These are phyloP conservation scores for Arge pagana DNA, from an alignment of 2,888 invertebrate genomes.

Conservation along the genomic window DNA sequence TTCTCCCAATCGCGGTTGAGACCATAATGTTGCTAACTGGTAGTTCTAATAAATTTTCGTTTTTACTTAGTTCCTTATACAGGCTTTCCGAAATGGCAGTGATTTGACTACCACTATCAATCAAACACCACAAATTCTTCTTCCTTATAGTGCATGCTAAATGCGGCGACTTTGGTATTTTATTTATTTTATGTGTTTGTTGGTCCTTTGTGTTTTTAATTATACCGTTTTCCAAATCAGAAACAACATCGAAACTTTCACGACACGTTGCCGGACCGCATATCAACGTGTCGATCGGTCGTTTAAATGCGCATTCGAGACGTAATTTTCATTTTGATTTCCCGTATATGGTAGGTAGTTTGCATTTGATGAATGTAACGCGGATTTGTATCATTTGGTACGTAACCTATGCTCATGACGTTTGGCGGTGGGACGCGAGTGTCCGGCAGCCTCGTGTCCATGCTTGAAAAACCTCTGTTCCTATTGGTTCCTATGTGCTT, in stretches of 20 bases:
- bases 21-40: background rate
- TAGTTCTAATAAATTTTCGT: background rate
- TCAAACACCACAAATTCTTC: background rate
- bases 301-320: constrained; percentile 23
- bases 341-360: too few relatives aligned
- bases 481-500: background rate
- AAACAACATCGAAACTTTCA: constrained; percentile 12
- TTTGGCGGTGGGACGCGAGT: too few relatives aligned
- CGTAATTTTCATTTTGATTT: background rate
- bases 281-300: constrained; percentile 10
- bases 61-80: background rate
- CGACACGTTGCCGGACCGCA: constrained; percentile 15
- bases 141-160: background rate
- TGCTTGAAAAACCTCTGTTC: too few relatives aligned
- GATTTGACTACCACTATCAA: background rate
- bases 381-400: too few relatives aligned
- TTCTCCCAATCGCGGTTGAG: background rate
- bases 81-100: background rate
- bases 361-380: too few relatives aligned
- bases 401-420: too few relatives aligned
- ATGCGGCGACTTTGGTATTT: background rate
- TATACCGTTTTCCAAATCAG: constrained; percentile 20
- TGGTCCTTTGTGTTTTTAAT: constrained; percentile 9
- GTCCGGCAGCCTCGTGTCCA: too few relatives aligned
- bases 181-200: background rate